These are phyloP conservation scores for Orius insidiosus DNA, from an alignment of 1,140 invertebrate genomes.

Conservation along the genomic window DNA sequence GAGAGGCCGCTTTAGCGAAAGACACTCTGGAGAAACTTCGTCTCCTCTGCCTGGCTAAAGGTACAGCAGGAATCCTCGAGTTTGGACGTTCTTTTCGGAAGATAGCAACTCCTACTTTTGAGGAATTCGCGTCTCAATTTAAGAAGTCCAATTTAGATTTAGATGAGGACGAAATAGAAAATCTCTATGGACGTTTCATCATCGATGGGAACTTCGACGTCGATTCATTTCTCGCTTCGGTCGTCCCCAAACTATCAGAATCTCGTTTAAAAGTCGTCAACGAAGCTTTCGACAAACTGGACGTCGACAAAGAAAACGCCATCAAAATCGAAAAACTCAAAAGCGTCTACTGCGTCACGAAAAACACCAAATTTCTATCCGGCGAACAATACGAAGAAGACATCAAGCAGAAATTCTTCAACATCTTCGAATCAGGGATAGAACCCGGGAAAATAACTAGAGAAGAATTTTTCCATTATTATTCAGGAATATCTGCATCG, in stretches of 20 bases:
- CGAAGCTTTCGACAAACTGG: constrained; percentile 77
- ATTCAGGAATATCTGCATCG: constrained; percentile 79
- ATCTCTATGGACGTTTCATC: too few species aligned
- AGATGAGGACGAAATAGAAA: too few species aligned
- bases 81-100: too few species aligned
- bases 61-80: too few species aligned
- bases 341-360: constrained; percentile 62
- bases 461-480: constrained; percentile 90
- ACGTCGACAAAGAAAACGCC: constrained; percentile 67
- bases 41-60: constrained; percentile 28
- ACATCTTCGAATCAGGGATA: constrained; percentile 69
- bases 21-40: constrained; percentile 75
- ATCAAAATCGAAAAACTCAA: constrained; percentile 72
- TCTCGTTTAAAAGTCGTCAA: constrained; percentile 40
- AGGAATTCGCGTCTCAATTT: too few species aligned
- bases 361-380: constrained; percentile 64
- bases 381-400: constrained; percentile 79
- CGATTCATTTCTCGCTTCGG: too few species aligned
- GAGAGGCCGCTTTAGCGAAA: constrained; percentile 32
- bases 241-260: too few species aligned
- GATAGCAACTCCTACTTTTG: too few species aligned
- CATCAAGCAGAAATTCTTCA: constrained; percentile 68
- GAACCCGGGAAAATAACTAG: constrained; percentile 33
- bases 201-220: too few species aligned
- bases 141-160: too few species aligned